Conservation (phyloP, 2,888 invertebrate species). For the Smittia sp. region DNA sequence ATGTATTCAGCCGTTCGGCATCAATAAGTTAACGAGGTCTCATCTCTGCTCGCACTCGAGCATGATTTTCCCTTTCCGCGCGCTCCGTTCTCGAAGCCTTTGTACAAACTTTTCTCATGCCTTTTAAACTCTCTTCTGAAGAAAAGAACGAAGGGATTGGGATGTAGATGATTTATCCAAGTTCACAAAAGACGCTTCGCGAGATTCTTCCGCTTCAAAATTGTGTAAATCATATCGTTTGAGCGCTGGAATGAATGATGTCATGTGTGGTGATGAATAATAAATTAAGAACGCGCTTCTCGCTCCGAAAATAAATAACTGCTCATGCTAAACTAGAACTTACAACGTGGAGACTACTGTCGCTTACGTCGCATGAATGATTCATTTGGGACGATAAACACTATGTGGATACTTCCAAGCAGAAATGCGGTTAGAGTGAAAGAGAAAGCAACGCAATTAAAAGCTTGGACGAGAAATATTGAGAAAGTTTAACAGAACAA, state of each 20-base stretch:
- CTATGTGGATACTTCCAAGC: not conserved
- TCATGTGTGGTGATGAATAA: slow-evolving; percentile 27
- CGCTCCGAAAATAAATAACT: not conserved
- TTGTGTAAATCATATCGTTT: slow-evolving; percentile 15
- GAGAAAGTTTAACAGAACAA: not conserved
- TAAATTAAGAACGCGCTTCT: slow-evolving; percentile 10
- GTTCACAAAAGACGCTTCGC: not conserved
- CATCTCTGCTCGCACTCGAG: not conserved
- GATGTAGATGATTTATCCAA: slow-evolving; percentile 10
- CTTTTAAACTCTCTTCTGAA: not conserved
- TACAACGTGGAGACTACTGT: not conserved
- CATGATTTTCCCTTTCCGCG: not conserved
- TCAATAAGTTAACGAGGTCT: slow-evolving; percentile 25
- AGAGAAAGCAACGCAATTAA: slow-evolving; percentile 3
- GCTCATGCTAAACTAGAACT: not conserved
- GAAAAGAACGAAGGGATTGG: not conserved
- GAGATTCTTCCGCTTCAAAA: not conserved
- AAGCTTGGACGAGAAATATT: not conserved
- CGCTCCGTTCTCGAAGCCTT: too few species aligned
- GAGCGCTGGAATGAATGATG: not conserved
- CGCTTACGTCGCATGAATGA: not conserved
- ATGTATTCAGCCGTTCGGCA: not conserved
- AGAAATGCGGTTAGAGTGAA: not conserved
- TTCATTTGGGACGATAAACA: not conserved
- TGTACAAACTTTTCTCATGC: not conserved